Base-by-base conservation (phyloP, 2,888 invertebrate species). In the Meghimatium bilineatum region DNA sequence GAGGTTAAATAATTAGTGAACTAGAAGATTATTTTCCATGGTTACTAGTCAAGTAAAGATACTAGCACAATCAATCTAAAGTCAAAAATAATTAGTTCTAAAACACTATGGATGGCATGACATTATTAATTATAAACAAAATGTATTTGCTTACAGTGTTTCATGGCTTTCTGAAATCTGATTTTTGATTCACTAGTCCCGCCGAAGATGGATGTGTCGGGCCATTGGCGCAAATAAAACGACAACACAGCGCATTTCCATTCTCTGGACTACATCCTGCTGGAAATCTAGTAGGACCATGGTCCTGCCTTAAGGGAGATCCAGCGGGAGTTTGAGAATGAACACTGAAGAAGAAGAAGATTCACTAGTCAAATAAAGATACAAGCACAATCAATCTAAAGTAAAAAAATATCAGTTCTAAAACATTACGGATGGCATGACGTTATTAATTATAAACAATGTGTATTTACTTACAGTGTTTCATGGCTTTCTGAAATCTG, bases 141-240 rank as follows among this genome's bases (percentile, higher is more conserved):
- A n/a, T n/a, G 12, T 63, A 63, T 63, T 63, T 34, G 1, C 87
- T 86, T 86, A 91, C 92, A 88, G 80, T 88, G 88, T 36, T 87
- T 82, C 29, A 86, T 85, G 29, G 92, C 91, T 29, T 87, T 75
- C 29, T 84, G 85, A 26, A 80, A 82, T 56, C 89, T 90, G 44
- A 84, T 85, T 56, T 88, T 89, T 76, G 87, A 87, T n/a, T 85
- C 87, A 52, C n/a, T n/a, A n/a, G n/a, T n/a, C n/a, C n/a, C n/a
- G n/a, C n/a, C n/a, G n/a, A n/a, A n/a, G n/a, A n/a, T n/a, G n/a
- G n/a, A n/a, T n/a, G n/a, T n/a, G n/a, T n/a, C n/a, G n/a, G n/a
- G n/a, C n/a, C n/a, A n/a, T n/a, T n/a, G n/a, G n/a, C n/a, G n/a
- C n/a, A n/a, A n/a, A n/a, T n/a, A n/a, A n/a, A n/a, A n/a, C n/a